A percentile compares a stretch with the other conserved stretches of the same genome.
phyloP scores from a whole-genome alignment of 2,888 invertebrate species.

The Megalurothrips usitatus region DNA sequence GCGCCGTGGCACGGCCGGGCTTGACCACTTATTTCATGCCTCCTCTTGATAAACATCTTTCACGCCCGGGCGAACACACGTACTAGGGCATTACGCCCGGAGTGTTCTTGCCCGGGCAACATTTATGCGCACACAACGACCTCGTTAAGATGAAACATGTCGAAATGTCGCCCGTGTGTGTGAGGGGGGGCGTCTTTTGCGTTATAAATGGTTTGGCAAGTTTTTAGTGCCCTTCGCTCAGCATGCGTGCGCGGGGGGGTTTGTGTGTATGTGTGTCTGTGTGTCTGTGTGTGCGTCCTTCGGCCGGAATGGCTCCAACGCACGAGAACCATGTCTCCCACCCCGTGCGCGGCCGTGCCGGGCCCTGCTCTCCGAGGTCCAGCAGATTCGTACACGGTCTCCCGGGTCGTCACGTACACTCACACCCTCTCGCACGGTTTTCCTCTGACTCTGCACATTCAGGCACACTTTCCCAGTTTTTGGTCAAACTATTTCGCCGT shows the following conservation, averaged over 20 bases:
- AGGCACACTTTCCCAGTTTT: no score
- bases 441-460: no score
- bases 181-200: not conserved
- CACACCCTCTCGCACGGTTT: no score
- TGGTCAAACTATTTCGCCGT: no score
- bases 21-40: not conserved
- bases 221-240: not conserved
- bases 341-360: not conserved
- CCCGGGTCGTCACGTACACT: no score
- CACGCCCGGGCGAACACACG: not conserved
- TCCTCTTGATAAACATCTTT: not conserved
- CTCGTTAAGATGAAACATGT: constrained; percentile 25
- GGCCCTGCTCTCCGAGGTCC: no score
- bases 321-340: not conserved
- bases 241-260: not conserved
- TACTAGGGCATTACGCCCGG: not conserved
- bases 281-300: no score
- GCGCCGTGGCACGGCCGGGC: not conserved
- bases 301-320: not conserved
- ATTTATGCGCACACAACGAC: constrained; percentile 9
- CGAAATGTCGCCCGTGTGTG: constrained; percentile 13
- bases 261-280: no score
- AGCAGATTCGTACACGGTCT: no score
- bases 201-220: constrained; percentile 18
- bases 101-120: constrained; percentile 11